Conservation (phyloP, 92 coral and sea anemone genomes). For the Virgularia gustaviana region DNA sequence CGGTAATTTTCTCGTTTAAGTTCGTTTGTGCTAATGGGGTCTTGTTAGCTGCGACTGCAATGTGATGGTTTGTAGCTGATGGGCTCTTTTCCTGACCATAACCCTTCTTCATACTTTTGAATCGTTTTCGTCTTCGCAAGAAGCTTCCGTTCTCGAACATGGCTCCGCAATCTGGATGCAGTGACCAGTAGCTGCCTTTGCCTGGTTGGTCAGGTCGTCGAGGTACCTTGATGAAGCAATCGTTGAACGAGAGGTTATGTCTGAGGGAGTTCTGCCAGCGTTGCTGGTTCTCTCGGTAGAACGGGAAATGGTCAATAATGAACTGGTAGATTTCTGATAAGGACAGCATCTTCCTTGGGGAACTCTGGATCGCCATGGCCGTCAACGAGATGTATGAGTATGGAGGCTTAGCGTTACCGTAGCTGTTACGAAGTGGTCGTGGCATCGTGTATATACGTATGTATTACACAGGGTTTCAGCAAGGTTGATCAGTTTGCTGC, state of each 20-base stretch:
- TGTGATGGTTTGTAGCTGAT: background rate
- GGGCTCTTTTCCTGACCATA: background rate
- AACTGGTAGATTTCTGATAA: conserved; percentile 36
- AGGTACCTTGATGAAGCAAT: conserved; percentile 32
- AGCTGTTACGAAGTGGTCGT: conserved; percentile 94
- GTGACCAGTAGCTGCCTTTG: conserved; percentile 37
- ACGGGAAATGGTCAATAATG: conserved; percentile 33
- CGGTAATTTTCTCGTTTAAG: background rate
- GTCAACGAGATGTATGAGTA: conserved; percentile 27
- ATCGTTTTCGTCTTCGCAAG: conserved; percentile 30
- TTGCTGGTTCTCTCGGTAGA: conserved; percentile 38
- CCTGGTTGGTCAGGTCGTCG: conserved; percentile 40
- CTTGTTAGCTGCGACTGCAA: background rate
- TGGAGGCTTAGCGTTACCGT: conserved; percentile 65
- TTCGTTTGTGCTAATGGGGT: conserved; percentile 1
- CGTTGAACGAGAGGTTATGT: conserved; percentile 37
- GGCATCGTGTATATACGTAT: conserved; percentile 68
- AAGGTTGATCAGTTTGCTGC: too few relatives aligned
- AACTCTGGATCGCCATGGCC: conserved; percentile 38
- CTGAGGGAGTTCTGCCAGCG: conserved; percentile 37
- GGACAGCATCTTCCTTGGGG: conserved; percentile 28
- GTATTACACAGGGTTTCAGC: too few relatives aligned
- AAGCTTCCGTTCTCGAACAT: conserved; percentile 39
- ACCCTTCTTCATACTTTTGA: conserved; percentile 22
- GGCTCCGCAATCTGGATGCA: conserved; percentile 35